A percentile compares a stretch with the other conserved stretches of the same genome.
Conservation (phyloP, 2,888 invertebrate genomes). For the Dynastes hyllus region DNA sequence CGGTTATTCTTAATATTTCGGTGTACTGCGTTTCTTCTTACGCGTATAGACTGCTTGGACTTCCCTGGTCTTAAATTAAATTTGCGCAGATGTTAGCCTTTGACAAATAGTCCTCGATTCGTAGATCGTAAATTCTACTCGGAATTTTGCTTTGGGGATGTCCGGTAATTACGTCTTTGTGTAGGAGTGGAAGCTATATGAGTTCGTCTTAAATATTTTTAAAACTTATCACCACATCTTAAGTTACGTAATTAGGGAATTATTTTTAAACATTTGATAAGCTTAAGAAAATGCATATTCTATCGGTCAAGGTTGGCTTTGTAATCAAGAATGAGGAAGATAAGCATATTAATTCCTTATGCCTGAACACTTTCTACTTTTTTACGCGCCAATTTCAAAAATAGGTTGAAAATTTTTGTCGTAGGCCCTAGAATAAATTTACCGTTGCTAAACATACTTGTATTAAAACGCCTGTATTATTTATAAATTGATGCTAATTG, state of each 20-base stretch:
- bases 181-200: too few relatives aligned
- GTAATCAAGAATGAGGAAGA: conserved; percentile 31
- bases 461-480: too few relatives aligned
- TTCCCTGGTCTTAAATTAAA: not conserved
- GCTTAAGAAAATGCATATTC: not conserved
- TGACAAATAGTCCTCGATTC: not conserved
- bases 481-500: conserved; percentile 8
- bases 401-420: not conserved
- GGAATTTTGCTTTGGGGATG: not conserved
- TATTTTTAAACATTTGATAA: not conserved
- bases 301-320: conserved; percentile 17
- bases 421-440: too few relatives aligned
- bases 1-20: not conserved
- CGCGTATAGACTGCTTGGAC: not conserved
- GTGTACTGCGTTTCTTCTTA: not conserved
- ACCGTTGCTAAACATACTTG: too few relatives aligned
- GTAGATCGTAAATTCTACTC: not conserved
- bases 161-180: not conserved
- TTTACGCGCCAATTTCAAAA: not conserved
- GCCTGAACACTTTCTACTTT: conserved; percentile 9
- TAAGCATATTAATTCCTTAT: conserved; percentile 14
- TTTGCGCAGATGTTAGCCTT: not conserved
- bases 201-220: too few relatives aligned
- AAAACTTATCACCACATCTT: too few relatives aligned
- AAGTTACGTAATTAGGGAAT: too few relatives aligned